Conservation (phyloP, 1,140 invertebrate species). For the Drosophila repleta region DNA sequence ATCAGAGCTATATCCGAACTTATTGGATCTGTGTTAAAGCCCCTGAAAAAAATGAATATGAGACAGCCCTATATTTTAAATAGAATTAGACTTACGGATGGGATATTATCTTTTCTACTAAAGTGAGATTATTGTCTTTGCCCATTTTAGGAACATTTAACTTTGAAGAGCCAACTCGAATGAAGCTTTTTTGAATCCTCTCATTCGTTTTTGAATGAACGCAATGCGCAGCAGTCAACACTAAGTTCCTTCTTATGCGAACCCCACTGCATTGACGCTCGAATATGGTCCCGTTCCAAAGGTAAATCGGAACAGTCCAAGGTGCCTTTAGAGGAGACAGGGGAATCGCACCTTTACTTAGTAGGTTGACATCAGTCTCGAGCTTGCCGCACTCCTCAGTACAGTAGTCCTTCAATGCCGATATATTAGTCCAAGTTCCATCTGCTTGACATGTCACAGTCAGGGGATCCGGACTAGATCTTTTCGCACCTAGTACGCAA, state of each 20-base stretch:
- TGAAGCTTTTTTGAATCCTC: too few relatives aligned
- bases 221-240: conserved; percentile 41
- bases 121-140: too few relatives aligned
- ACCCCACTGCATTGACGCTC: conserved; percentile 5
- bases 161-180: background rate
- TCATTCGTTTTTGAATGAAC: background rate
- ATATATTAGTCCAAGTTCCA: too few relatives aligned
- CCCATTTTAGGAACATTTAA: too few relatives aligned
- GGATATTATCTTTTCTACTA: background rate
- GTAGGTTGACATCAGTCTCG: too few relatives aligned
- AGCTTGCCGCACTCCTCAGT: too few relatives aligned
- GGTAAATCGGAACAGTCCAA: conserved; percentile 12
- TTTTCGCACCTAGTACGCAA: too few relatives aligned
- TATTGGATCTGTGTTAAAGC: background rate
- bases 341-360: rapidly evolving
- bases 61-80: background rate
- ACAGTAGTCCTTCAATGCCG: too few relatives aligned
- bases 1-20: background rate
- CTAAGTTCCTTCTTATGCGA: conserved; percentile 12
- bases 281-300: rapidly evolving
- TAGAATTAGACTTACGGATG: background rate
- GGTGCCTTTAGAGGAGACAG: background rate
- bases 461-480: too few relatives aligned
- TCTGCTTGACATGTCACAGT: too few relatives aligned
- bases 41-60: background rate